A percentile compares a stretch with the other conserved stretches of the same genome.
Conservation (phyloP, 2,888 invertebrate genomes). For the Celastrina argiolus region DNA sequence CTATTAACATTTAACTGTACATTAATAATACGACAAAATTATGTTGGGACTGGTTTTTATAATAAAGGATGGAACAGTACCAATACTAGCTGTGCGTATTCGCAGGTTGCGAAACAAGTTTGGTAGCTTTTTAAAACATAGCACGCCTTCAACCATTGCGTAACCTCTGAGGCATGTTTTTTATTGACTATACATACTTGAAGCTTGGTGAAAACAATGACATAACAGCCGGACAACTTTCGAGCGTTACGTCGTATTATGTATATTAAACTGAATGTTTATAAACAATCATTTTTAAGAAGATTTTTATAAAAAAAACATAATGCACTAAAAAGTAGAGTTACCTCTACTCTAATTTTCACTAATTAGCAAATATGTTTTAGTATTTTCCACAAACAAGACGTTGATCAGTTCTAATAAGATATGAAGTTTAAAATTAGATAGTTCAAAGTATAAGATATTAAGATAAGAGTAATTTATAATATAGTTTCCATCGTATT, state of each 20-base stretch:
- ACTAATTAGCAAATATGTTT: too few species aligned
- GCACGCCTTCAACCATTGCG: slow-evolving; percentile 20
- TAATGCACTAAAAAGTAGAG: too few species aligned
- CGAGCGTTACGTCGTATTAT: background rate
- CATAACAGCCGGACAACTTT: background rate
- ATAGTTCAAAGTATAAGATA: too few species aligned
- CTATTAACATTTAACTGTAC: too few species aligned
- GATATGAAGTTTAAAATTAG: too few species aligned
- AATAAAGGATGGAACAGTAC: background rate
- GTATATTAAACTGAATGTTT: background rate
- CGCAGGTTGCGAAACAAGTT: slow-evolving; percentile 23
- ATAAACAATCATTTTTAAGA: too few species aligned
- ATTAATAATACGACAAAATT: too few species aligned
- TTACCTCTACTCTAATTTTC: too few species aligned
- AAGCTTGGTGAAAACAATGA: background rate
- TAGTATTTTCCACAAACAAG: too few species aligned
- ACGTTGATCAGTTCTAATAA: too few species aligned
- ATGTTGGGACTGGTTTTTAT: background rate
- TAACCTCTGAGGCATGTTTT: slow-evolving; percentile 14
- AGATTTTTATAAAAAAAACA: too few species aligned
- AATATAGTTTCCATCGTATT: background rate
- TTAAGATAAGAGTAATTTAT: too few species aligned
- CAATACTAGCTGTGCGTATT: background rate
- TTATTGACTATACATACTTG: background rate
- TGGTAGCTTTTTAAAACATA: slow-evolving; percentile 18